Evolutionary conservation across 37 sponge, comb jelly and placozoan species (phyloP), one percentile per base, ranked within the genome.

Genomic region (Chondrilla cf. caribensis): DNA sequence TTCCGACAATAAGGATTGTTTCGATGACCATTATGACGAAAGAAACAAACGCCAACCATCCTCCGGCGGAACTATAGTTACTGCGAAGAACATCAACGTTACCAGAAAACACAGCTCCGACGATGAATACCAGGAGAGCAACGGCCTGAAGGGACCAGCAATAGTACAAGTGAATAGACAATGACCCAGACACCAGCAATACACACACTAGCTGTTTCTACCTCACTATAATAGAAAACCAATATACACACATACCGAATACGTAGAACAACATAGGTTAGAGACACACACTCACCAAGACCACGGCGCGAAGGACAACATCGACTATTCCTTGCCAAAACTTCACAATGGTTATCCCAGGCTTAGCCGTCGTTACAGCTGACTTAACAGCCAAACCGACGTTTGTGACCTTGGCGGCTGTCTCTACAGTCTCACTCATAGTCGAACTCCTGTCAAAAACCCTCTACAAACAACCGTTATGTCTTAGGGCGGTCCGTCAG

Each of bases 241-340:
- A n/a, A n/a, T n/a, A n/a, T n/a, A n/a, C n/a, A n/a, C n/a, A n/a
- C n/a, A n/a, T n/a, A n/a, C n/a, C n/a, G n/a, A n/a, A n/a, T n/a
- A n/a, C n/a, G n/a, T n/a, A n/a, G n/a, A n/a, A n/a, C n/a, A n/a
- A n/a, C n/a, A n/a, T n/a, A n/a, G n/a, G n/a, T n/a, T n/a, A n/a
- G n/a, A n/a, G n/a, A n/a, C n/a, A n/a, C n/a, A n/a, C 14, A 70
- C 90, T 86, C 58, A 90, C 90, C 60, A 29, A 32, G 15, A 54
- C 39, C 4, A 37, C 66, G 3, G 25, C 84, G 79, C 90, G 59
- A 8, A 83, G 54, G 21, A 80, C 64, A 0, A 90, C 54, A 51
- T 90, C 90, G 28, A 73, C 65, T 37, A 90, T 80, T 79, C 90
- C 90, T 58, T 86, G 79, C 75, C 72, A 81, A 35, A 72, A 82